phyloP scores from a whole-genome alignment of 2,113 vertebrate genomes.

The Octodon degus region DNA sequence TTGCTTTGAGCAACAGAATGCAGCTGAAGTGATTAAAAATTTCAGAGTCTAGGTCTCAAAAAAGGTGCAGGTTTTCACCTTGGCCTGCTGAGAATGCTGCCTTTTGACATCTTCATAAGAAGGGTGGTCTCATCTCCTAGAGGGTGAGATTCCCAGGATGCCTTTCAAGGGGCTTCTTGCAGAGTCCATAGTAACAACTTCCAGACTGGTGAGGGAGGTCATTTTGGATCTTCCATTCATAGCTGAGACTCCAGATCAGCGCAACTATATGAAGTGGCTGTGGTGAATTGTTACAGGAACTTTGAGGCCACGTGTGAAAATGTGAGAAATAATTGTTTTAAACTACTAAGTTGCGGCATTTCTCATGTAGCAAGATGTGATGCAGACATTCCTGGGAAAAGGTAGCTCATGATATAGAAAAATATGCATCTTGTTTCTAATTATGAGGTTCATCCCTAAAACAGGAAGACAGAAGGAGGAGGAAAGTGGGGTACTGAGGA shows the following conservation, averaged over 20 bases:
- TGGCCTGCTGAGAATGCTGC: background rate
- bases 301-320: background rate
- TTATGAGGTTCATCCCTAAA: background rate
- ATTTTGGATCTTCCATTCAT: background rate
- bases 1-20: background rate
- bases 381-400: background rate
- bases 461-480: background rate
- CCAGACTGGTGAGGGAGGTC: background rate
- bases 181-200: background rate
- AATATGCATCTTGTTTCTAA: background rate
- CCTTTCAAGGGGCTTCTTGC: background rate
- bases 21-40: background rate
- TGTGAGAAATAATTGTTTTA: background rate
- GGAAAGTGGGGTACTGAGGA: background rate
- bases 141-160: background rate
- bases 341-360: background rate
- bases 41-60: conserved; percentile 1
- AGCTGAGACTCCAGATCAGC: background rate
- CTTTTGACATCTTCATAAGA: background rate
- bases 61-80: background rate
- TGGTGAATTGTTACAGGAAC: background rate
- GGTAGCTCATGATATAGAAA: background rate
- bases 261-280: background rate
- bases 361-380: background rate
- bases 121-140: background rate